These are phyloP conservation scores for Acanthurus lineatus DNA, from an alignment of 2,797 vertebrate species.

Conservation along the genomic window DNA sequence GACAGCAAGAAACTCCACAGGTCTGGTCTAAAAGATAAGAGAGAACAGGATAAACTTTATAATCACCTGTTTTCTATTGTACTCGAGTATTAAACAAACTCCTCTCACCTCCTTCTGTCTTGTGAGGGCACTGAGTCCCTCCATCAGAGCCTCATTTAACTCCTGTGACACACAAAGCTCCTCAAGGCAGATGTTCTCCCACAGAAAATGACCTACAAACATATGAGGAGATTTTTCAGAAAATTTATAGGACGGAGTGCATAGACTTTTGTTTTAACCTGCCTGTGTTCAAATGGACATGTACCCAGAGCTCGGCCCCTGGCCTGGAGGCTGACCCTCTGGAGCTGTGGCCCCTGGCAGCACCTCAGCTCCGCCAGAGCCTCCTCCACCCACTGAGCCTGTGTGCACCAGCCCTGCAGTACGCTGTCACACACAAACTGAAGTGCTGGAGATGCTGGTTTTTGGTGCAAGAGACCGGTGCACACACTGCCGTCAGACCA, in stretches of 20 bases:
- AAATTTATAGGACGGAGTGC: not conserved
- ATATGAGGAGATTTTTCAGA: not conserved
- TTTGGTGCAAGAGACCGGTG: not conserved
- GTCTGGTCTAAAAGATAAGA: slow-evolving; percentile 78
- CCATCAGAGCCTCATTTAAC: slow-evolving; percentile 74
- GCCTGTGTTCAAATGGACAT: not conserved
- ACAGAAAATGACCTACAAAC: slow-evolving; percentile 86
- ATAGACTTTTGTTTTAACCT: not conserved
- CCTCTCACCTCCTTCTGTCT: slow-evolving; percentile 76
- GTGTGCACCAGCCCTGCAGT: slow-evolving; percentile 85
- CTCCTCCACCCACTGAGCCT: slow-evolving; percentile 87
- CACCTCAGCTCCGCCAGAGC: slow-evolving; percentile 79
- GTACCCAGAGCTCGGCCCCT: slow-evolving; percentile 81
- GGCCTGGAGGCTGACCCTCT: slow-evolving; percentile 75
- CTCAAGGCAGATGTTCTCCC: slow-evolving; percentile 79
- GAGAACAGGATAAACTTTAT: not conserved
- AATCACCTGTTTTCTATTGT: not conserved
- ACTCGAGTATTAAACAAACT: not conserved
- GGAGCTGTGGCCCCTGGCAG: slow-evolving; percentile 74
- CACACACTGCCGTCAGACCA: slow-evolving; percentile 81
- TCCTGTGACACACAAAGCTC: slow-evolving; percentile 75
- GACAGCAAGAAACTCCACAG: slow-evolving; percentile 85
- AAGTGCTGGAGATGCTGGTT: slow-evolving; percentile 58
- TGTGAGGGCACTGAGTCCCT: slow-evolving; percentile 81
- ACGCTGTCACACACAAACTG: slow-evolving; percentile 83